Conservation (phyloP, 2,888 invertebrate genomes). For the Carterocephalus palaemon region DNA sequence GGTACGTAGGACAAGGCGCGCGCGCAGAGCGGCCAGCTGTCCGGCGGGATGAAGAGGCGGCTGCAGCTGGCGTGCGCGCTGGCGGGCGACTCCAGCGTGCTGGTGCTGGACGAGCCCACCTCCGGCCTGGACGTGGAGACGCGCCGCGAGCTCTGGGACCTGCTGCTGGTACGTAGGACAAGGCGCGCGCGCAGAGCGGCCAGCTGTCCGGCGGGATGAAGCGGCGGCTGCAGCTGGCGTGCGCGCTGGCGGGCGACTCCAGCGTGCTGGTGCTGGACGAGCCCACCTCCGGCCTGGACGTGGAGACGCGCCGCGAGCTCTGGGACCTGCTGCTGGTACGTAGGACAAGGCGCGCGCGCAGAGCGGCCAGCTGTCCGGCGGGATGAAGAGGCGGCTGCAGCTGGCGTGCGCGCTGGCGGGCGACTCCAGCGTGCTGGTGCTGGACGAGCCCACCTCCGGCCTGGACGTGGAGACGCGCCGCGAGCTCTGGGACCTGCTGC, state of each 20-base stretch:
- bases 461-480: too few relatives aligned
- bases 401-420: not conserved
- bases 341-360: too few relatives aligned
- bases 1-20: conserved; percentile 81
- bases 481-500: too few relatives aligned
- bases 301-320: conserved; percentile 87
- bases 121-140: conserved; percentile 93
- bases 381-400: too few relatives aligned
- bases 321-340: conserved; percentile 87
- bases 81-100: conserved; percentile 68
- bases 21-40: conserved; percentile 80
- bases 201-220: conserved; percentile 92
- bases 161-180: conserved; percentile 82
- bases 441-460: too few relatives aligned
- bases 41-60: conserved; percentile 92
- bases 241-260: conserved; percentile 62
- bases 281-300: conserved; percentile 92
- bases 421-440: too few relatives aligned
- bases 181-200: conserved; percentile 77
- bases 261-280: conserved; percentile 82
- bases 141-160: conserved; percentile 88
- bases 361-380: too few relatives aligned
- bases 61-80: conserved; percentile 44
- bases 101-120: conserved; percentile 88
- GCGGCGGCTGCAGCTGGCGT: conserved; percentile 77